A percentile compares a stretch with the other conserved stretches of the same genome.
These are phyloP conservation scores for Accipiter virgatus DNA, from an alignment of 2,113 vertebrate species.

Conservation along the genomic window DNA sequence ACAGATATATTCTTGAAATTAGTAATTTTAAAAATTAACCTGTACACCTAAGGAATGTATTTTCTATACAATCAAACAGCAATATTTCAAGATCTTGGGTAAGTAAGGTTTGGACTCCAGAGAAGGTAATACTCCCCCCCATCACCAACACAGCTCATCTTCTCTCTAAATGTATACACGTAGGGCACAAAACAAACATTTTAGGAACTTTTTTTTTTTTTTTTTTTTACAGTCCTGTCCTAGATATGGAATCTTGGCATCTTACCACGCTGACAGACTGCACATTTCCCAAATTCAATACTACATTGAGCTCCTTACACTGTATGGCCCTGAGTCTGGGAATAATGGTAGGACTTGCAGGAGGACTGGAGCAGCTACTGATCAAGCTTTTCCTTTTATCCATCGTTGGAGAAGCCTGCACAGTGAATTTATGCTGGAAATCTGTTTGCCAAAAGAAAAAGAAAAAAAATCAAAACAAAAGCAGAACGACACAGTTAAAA, in stretches of 20 bases:
- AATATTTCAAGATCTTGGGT: neutral
- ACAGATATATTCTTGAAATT: neutral
- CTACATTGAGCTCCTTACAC: slow-evolving; percentile 76
- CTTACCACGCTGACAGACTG: slow-evolving; percentile 9
- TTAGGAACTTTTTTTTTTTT: neutral
- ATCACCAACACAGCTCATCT: neutral
- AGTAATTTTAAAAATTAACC: neutral
- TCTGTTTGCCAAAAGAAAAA: slow-evolving; percentile 74
- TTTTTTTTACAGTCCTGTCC: neutral
- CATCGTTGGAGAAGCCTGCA: slow-evolving; percentile 94
- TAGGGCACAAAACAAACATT: neutral
- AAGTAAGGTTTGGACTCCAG: neutral
- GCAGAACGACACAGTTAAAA: neutral
- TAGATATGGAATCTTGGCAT: neutral
- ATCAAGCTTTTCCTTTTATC: slow-evolving; percentile 91
- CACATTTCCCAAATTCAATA: slow-evolving; percentile 42
- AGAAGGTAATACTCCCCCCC: neutral
- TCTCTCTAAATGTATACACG: neutral
- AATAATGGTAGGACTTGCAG: slow-evolving; percentile 90
- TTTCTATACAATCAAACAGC: neutral
- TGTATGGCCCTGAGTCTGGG: slow-evolving; percentile 95
- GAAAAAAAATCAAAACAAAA: neutral
- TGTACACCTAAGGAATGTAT: neutral
- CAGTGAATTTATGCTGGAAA: slow-evolving; percentile 99
- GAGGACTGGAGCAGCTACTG: slow-evolving; percentile 88